Evolutionary conservation across 2,113 vertebrate genomes (phyloP), one percentile per base, ranked within the genome.

Genomic region (Centropus bengalensis): DNA sequence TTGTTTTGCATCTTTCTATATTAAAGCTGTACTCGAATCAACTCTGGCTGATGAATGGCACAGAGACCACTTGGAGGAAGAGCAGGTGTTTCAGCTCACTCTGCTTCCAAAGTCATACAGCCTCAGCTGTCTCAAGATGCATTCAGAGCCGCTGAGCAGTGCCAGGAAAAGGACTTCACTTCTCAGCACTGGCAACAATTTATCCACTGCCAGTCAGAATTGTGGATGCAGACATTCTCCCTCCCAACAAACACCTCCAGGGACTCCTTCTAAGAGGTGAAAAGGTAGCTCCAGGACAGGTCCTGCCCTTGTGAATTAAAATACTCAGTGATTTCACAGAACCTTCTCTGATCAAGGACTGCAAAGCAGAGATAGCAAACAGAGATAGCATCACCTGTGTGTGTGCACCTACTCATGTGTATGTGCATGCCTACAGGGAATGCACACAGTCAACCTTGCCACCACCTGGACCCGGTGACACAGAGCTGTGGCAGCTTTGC

Each of bases 111-210:
- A 78, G 86, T 70, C 94, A 86, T 73, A 79, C 63, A 64, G 33
- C 33, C 32, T 93, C 88, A 85, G 94, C 80, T 93, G 73, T 78
- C 77, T 94, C 6, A 1, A 90, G 85, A 92, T 70, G 47, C 95
- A 94, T 91, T 88, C 62, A 94, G 63, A 92, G 85, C 76, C 86
- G 54, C 89, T 74, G 36, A 93, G 94, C 23, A 47, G 59, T 76
- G 82, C 82, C 77, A 94, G 82, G 75, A 82, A 92, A 76, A 94
- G 79, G 74, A 95, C 74, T 96, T 91, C 74, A 56, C 84, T 96
- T 96, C 91, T 82, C 88, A 91, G 70, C 82, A 62, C 55, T 63
- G 68, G 86, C 87, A 96, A 88, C 93, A 92, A 96, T 96, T 96
- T 81, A 97, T 86, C 71, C 40, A 67, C 45, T 2, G 2, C 0